phyloP scores from a whole-genome alignment of 2,113 vertebrate genomes.

The Myodes glareolus region DNA sequence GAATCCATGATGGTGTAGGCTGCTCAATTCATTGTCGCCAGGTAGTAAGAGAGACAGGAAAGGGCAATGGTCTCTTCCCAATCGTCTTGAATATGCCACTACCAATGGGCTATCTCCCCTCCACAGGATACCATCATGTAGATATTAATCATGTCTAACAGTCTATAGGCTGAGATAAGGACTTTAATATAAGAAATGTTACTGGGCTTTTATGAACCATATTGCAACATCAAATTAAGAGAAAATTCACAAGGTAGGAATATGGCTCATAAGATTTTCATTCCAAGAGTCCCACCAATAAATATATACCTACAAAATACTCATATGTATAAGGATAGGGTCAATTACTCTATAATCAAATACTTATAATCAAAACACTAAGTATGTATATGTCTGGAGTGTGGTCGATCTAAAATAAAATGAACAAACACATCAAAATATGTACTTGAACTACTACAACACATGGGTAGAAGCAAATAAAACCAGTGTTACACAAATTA shows the following conservation, averaged over 20 bases:
- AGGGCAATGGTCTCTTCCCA: rapidly evolving
- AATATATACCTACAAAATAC: neutral
- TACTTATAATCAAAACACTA: neutral
- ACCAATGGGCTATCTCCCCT: neutral
- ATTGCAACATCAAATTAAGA: neutral
- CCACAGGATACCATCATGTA: rapidly evolving
- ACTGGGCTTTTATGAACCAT: neutral
- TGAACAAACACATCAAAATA: neutral
- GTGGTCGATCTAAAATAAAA: neutral
- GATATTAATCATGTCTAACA: rapidly evolving
- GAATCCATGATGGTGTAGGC: neutral
- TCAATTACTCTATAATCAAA: neutral
- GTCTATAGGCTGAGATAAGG: neutral
- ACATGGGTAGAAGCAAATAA: neutral
- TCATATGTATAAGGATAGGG: neutral
- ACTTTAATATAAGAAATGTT: neutral
- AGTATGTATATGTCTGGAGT: neutral
- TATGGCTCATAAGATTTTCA: neutral
- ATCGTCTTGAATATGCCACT: too few species aligned
- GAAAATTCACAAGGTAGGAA: neutral
- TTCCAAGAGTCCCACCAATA: neutral
- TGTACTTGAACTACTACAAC: neutral
- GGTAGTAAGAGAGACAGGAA: neutral
- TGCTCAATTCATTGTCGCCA: neutral
- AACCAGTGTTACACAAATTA: neutral